Evolutionary conservation across 2,113 vertebrate species (phyloP).

Genomic region (Xerus inauris): DNA sequence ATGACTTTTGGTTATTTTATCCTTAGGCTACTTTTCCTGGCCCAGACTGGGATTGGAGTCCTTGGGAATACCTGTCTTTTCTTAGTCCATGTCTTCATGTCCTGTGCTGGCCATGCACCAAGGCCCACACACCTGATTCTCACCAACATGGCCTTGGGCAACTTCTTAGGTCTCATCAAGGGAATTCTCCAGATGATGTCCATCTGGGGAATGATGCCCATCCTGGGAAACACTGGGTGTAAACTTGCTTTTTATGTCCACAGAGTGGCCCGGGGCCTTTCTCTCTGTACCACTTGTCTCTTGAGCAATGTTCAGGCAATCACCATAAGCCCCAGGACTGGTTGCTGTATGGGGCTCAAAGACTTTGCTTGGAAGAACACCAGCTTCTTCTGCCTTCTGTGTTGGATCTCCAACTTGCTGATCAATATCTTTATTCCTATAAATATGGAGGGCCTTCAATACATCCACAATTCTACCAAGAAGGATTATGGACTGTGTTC

Average conservation of each 20-base stretch:
- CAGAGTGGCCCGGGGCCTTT: not conserved
- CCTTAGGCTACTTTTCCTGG: not conserved
- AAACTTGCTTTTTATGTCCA: not conserved
- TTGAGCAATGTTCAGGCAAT: constrained; percentile 19
- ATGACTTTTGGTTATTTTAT: not conserved
- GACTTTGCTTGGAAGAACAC: not conserved
- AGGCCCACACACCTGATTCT: constrained; percentile 5
- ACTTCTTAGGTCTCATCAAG: constrained; percentile 30
- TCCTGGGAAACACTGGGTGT: not conserved
- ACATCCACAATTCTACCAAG: not conserved
- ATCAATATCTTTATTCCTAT: not conserved
- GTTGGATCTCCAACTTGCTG: constrained; percentile 33
- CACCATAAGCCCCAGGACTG: not conserved
- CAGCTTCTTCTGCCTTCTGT: not conserved
- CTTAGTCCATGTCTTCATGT: not conserved
- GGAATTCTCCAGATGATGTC: not conserved
- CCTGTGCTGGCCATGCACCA: not conserved
- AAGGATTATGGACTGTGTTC: not conserved
- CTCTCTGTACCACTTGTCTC: constrained; percentile 26
- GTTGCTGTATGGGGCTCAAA: not conserved
- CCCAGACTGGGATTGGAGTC: not conserved
- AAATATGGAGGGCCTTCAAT: not conserved
- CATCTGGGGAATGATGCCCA: not conserved
- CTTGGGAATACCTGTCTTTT: not conserved
- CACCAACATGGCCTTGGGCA: not conserved